Base-by-base conservation (phyloP, 2,797 vertebrate genomes). In the Falco berigora region DNA sequence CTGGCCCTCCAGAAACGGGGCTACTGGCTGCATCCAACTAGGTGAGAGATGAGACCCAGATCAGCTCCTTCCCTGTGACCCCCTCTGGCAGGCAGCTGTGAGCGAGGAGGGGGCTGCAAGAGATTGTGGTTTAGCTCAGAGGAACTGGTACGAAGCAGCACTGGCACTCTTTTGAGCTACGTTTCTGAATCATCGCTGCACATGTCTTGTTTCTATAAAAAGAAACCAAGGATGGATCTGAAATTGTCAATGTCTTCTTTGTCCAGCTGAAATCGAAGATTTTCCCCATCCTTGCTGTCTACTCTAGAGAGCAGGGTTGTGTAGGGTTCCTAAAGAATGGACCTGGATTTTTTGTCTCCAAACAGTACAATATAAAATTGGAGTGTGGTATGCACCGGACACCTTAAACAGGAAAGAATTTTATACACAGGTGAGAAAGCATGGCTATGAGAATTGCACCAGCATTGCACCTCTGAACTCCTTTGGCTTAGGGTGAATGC, bases 141-240 rank as follows among this genome's bases (percentile, higher is more conserved):
- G 90, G 76, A 87, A 47, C 87, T 36, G 78, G 82, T 74, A 55
- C 66, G 22, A 82, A 90, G 63, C 89, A 84, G 91, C 24, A 13
- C 78, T 68, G 82, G 89, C 89, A 94, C 40, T 94, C 64, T 67
- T 72, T 23, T 8, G 69, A 88, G 73, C 72, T 75, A 30, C 59
- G 14, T 66, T 75, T 96, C 73, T 93, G 95, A 94, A 94, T 95
- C 96, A 92, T 90, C 12, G 0, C 76, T 62, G 85, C 96, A 94
- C 91, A 94, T 91, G 92, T 53, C 91, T 91, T 42, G 40, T 90
- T 95, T 78, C 96, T 96, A 91, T 94, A 95, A 95, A 96, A 95
- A 79, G 94, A 95, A 92, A 81, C 66, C 74, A 86, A 91, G 79
- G 92, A 95, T 88, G 92, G 91, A 96, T 95, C 94, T 91, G 90